Base-by-base conservation (phyloP, 1,140 invertebrate genomes). In the Holcopasites calliopsidis region DNA sequence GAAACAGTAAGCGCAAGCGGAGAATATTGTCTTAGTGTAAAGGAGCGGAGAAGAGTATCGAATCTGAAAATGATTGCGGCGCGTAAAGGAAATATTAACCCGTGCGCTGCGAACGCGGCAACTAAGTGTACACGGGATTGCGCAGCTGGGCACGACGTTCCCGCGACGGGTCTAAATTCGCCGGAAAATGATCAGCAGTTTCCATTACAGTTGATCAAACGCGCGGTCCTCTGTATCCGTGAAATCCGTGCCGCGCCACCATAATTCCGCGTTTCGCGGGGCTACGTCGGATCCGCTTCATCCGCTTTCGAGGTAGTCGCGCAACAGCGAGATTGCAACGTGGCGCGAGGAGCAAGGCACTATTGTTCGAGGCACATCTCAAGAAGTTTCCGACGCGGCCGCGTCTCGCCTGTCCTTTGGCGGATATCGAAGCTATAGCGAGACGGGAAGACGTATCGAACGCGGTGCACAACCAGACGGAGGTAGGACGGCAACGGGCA, bases 381-480 rank as follows among this genome's bases (percentile, higher is more conserved):
- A 61, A 57, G 55, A 65, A 72, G 55, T 77, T 80, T 21, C 33
- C 33, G 57, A 64, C 62, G 40, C 44, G 10, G 38, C 5, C 18
- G 23, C 13, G 11, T 60, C 33, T 40, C 31, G 23, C 11, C 33
- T 23, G 31, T 23, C 42, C 31, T 13, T 23, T 42, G 33, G 50
- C 21, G 7, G 40, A 55, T n/a, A 47, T 70, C 38, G 52, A 62
- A 42, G 11, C 58, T n/a, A n/a, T n/a, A 33, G 26, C 40, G 5
- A 11, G 47, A 72, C 21, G 49, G 49, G 47, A 76, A 65, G 66
- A 71, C 65, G 42, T 69, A 76, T 81, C 72, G 78, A 80, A 70
- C 50, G 52, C 31, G 42, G 47, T 50, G 38, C 57, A 26, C 16
- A 26, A 13, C n/a, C 33, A n/a, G 55, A 42, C 18, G 18, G 38